These are phyloP conservation scores for Amblyjoppa proteus DNA, from an alignment of 2,888 invertebrate genomes.

Conservation along the genomic window DNA sequence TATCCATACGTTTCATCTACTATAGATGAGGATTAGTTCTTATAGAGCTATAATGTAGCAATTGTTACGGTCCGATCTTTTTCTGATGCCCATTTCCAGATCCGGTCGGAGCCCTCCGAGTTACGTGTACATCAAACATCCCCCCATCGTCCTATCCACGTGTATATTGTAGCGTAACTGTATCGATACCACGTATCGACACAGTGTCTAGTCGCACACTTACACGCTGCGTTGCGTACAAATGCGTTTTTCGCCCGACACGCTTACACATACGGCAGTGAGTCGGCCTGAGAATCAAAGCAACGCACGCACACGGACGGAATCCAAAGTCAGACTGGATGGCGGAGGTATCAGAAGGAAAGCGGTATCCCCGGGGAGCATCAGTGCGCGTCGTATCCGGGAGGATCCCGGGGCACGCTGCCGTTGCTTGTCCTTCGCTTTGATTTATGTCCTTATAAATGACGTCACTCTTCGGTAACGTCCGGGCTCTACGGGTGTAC, in stretches of 20 bases:
- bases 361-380: conserved; percentile 64
- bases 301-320: conserved; percentile 33
- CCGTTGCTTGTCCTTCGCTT: conserved; percentile 80
- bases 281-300: conserved; percentile 66
- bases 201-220: conserved; percentile 41
- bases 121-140: neutral
- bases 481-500: conserved; percentile 71
- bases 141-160: neutral
- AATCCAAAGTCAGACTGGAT: conserved; percentile 37
- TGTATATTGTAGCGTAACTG: conserved; percentile 2
- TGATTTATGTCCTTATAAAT: conserved; percentile 85
- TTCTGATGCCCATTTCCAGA: conserved; percentile 24
- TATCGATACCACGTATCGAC: conserved; percentile 36
- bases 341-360: conserved; percentile 48
- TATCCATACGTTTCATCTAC: neutral
- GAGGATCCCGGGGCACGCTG: conserved; percentile 62
- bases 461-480: conserved; percentile 83
- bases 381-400: conserved; percentile 68
- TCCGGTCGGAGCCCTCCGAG: conserved; percentile 31
- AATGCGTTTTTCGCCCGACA: conserved; percentile 39
- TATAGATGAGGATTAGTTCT: neutral
- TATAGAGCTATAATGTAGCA: neutral
- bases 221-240: conserved; percentile 60
- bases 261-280: conserved; percentile 37
- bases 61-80: neutral